phyloP scores from a whole-genome alignment of 1,140 invertebrate species.

The Rhopalosiphum maidis region DNA sequence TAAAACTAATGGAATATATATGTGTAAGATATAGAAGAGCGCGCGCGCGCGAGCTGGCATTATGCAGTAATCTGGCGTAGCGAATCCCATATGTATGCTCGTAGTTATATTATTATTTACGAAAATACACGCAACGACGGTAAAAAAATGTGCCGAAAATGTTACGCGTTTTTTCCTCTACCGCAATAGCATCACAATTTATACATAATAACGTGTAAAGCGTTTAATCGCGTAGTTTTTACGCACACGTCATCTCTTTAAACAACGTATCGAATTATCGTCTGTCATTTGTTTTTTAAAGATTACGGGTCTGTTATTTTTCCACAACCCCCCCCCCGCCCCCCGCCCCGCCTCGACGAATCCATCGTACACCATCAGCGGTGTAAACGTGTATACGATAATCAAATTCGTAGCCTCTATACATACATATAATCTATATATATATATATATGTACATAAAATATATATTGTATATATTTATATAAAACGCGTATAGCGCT shows the following conservation, averaged over 20 bases:
- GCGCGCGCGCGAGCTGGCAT: too few relatives aligned
- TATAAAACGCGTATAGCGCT: too few relatives aligned
- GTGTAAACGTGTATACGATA: slow-evolving; percentile 30
- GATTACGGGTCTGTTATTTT: slow-evolving; percentile 12
- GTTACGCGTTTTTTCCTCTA: neutral
- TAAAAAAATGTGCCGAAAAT: neutral
- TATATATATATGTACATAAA: neutral
- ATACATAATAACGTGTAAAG: neutral
- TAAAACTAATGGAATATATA: neutral
- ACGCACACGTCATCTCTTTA: slow-evolving; percentile 50
- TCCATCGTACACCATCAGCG: neutral
- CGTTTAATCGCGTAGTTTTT: neutral
- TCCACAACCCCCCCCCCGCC: neutral
- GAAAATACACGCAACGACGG: neutral
- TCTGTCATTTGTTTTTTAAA: slow-evolving; percentile 48
- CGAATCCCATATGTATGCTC: neutral
- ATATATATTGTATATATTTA: neutral
- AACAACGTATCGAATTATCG: slow-evolving; percentile 46
- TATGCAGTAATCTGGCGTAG: neutral
- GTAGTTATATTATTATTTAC: neutral
- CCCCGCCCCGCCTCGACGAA: too few relatives aligned
- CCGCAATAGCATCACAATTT: neutral
- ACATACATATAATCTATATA: neutral
- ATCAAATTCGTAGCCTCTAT: slow-evolving; percentile 38
- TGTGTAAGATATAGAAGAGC: neutral